Evolutionary conservation across 2,888 invertebrate genomes (phyloP).

Genomic region (Strigamia crassipes): DNA sequence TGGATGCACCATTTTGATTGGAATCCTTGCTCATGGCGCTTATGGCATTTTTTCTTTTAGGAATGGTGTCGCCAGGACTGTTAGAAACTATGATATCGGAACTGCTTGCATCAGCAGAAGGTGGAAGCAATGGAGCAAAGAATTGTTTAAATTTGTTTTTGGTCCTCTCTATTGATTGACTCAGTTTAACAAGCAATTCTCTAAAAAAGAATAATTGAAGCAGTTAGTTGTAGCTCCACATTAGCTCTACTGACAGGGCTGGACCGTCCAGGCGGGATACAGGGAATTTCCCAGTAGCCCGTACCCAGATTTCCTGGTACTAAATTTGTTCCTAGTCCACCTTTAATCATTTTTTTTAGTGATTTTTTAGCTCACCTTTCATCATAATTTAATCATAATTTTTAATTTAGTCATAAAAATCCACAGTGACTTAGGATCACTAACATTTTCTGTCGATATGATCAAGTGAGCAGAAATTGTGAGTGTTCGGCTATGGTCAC

Average conservation of each 20-base stretch:
- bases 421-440: too few species aligned
- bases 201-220: background rate
- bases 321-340: too few species aligned
- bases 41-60: background rate
- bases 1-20: background rate
- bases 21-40: background rate
- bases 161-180: background rate
- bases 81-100: background rate
- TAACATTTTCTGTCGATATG: too few species aligned
- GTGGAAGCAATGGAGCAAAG: background rate
- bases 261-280: too few species aligned
- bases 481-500: too few species aligned
- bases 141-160: background rate
- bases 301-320: too few species aligned
- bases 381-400: too few species aligned
- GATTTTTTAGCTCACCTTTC: too few species aligned
- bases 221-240: background rate
- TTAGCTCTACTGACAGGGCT: background rate
- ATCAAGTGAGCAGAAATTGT: too few species aligned
- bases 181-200: conserved; percentile 10
- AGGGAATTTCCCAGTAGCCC: too few species aligned
- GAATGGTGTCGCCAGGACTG: background rate
- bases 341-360: too few species aligned
- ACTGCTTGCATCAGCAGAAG: background rate
- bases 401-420: too few species aligned